Evolutionary conservation across 2,888 invertebrate genomes (phyloP), one percentile per base, ranked within the genome.

Genomic region (Lithophane socia): DNA sequence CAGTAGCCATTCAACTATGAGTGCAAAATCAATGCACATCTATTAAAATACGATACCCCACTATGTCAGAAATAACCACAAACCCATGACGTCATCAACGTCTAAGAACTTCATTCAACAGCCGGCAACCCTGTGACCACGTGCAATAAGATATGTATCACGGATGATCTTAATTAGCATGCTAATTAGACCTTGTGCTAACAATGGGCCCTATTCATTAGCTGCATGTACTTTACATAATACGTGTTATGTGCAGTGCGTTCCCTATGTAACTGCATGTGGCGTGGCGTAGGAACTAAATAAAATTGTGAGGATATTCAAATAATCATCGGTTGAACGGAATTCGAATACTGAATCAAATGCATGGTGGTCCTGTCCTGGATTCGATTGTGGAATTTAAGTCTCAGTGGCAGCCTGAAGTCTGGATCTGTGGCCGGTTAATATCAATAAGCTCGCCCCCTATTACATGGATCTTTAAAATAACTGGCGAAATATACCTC

Each of bases 131-230:
- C 58, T 56, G 70, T 64, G 44, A 2, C 37, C 73, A 81, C 65
- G 63, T 73, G 73, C 71, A 44, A 29, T 37, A 68, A 78, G 84
- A 86, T 85, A 54, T 78, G 68, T 85, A 83, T 82, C 83, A 61
- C 69, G 66, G 71, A 80, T 84, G 83, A 77, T 77, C 77, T 64
- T 77, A 64, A 79, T 80, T 82, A 75, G 64, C 83, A 88, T 89
- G 76, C 49, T 83, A 87, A 89, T 82, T 75, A 84, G 87, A 24
- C 88, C 88, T 84, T 79, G 82, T 47, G 12, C 37, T 65, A 75
- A 89, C 89, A 89, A 89, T 85, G 85, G 70, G 69, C 82, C 65
- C 81, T 86, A 86, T 88, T 86, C 87, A 89, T 75, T 60, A 56
- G 63, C 56, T 82, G 81, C 69, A 83, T 75, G 42, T 64, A 71